Conservation (phyloP, 2,797 vertebrate species). For the Galagoides demidoff region DNA sequence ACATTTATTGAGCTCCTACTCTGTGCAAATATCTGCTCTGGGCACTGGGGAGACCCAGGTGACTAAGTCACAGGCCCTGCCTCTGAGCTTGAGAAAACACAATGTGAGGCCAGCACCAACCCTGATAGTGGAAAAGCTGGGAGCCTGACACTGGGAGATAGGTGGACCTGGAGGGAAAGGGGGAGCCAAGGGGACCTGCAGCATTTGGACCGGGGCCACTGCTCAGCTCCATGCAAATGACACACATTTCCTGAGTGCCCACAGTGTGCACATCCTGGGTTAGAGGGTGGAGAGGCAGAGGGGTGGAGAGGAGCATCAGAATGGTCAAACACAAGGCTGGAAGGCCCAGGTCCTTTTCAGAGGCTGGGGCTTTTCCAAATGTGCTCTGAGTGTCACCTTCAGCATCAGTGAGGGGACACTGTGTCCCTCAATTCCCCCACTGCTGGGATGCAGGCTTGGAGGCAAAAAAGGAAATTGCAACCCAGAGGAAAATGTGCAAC, state of each 20-base stretch:
- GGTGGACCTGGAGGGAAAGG: neutral
- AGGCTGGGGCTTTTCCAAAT: neutral
- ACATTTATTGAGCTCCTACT: neutral
- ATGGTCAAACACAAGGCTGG: neutral
- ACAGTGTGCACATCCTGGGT: neutral
- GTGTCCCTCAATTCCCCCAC: neutral
- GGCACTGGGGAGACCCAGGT: neutral
- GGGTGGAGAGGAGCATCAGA: neutral
- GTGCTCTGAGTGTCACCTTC: neutral
- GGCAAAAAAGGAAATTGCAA: neutral
- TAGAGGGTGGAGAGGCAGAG: neutral
- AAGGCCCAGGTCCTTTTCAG: neutral
- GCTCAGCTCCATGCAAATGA: neutral
- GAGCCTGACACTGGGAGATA: neutral
- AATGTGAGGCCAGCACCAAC: fast-evolving
- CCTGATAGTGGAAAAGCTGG: neutral
- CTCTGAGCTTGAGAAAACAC: neutral
- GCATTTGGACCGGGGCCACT: neutral
- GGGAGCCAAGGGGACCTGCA: neutral
- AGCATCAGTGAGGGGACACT: neutral
- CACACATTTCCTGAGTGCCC: neutral
- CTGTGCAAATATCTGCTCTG: neutral
- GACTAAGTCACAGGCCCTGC: neutral
- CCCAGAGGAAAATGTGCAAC: neutral
- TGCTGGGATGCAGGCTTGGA: neutral